These are phyloP conservation scores for Tichodroma muraria DNA, from an alignment of 2,113 vertebrate genomes.

Conservation along the genomic window DNA sequence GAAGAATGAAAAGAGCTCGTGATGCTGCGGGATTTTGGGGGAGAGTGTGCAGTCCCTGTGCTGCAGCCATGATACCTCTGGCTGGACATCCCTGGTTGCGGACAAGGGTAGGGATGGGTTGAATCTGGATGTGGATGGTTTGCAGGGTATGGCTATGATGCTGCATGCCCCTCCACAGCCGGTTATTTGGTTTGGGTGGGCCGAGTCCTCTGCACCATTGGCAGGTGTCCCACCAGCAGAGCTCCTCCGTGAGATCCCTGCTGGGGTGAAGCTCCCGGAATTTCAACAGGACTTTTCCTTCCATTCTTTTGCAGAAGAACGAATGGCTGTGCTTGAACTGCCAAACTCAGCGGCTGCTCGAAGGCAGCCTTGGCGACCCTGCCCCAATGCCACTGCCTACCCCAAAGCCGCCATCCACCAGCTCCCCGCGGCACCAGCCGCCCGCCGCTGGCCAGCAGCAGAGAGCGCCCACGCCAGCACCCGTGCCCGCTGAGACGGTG, in stretches of 20 bases:
- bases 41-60: neutral
- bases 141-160: rapidly evolving
- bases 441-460: constrained; percentile 42
- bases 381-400: constrained; percentile 72
- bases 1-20: neutral
- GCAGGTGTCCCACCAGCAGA: neutral
- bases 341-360: constrained; percentile 94
- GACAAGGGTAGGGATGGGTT: neutral
- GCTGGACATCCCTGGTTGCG: neutral
- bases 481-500: neutral
- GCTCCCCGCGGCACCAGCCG: constrained; percentile 73
- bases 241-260: neutral
- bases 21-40: neutral
- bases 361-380: constrained; percentile 88
- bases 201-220: neutral
- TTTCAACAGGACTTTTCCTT: neutral
- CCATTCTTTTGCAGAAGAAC: constrained; percentile 85
- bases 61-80: neutral
- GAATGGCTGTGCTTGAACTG: constrained; percentile 99
- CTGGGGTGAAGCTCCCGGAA: neutral
- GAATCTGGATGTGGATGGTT: neutral
- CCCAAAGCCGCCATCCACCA: constrained; percentile 77
- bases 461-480: constrained; percentile 18
- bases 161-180: rapidly evolving
- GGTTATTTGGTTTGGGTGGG: neutral